phyloP scores from a whole-genome alignment of 1,140 invertebrate species.

The Armadillidium nasatum region DNA sequence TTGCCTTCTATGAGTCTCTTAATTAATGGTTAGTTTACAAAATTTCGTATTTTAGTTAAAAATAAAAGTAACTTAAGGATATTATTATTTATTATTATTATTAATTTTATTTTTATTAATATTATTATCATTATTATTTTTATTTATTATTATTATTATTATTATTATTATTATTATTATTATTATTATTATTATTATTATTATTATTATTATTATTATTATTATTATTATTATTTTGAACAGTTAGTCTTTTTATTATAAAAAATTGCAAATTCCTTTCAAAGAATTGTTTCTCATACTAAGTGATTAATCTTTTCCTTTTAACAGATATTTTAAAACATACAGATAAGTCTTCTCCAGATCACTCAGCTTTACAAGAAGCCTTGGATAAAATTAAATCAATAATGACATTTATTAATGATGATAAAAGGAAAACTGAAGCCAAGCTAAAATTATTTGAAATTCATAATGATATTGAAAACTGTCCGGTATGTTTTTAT shows the following conservation, averaged over 20 bases:
- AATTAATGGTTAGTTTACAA: constrained; percentile 68
- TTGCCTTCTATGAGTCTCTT: constrained; percentile 90
- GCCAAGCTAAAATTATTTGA: constrained; percentile 92
- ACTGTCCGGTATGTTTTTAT: constrained; percentile 71
- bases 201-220: constrained; percentile 9
- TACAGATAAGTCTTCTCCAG: constrained; percentile 76
- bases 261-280: too few relatives aligned
- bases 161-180: background rate
- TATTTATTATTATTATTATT: too few relatives aligned
- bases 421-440: constrained; percentile 93
- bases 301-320: constrained; percentile 29
- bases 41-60: too few relatives aligned
- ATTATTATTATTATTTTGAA: background rate
- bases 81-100: too few relatives aligned
- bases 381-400: constrained; percentile 82
- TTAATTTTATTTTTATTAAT: too few relatives aligned
- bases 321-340: constrained; percentile 84
- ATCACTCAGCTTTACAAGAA: constrained; percentile 74
- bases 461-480: constrained; percentile 95
- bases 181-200: background rate
- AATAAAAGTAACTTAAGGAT: too few relatives aligned
- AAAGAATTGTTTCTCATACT: too few relatives aligned
- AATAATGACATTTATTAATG: constrained; percentile 93
- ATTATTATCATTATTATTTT: too few relatives aligned
- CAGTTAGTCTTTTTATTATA: background rate